A percentile compares a stretch with the other conserved stretches of the same genome.
phyloP scores from a whole-genome alignment of 2,797 vertebrate species.

The Helarctos malayanus region DNA sequence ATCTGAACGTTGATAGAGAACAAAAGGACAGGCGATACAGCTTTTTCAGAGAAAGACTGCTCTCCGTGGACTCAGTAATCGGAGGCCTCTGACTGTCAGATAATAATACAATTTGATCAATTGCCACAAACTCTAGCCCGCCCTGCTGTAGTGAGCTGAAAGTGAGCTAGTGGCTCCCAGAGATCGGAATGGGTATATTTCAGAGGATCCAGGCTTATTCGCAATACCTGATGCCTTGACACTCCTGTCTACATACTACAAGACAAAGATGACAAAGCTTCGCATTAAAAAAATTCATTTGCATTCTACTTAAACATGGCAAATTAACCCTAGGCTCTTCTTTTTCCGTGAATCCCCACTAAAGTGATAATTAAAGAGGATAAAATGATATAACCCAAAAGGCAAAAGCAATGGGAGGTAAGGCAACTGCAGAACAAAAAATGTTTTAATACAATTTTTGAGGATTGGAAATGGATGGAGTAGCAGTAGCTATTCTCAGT shows the following conservation, averaged over 20 bases:
- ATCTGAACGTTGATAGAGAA: neutral
- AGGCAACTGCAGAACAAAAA: neutral
- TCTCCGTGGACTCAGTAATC: neutral
- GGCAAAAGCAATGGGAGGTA: neutral
- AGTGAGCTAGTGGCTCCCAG: neutral
- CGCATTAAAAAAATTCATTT: neutral
- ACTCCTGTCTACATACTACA: neutral
- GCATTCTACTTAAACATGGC: neutral
- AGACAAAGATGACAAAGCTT: neutral
- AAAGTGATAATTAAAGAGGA: neutral
- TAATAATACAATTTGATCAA: neutral
- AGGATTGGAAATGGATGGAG: neutral
- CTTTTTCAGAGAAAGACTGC: neutral
- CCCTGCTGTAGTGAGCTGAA: neutral
- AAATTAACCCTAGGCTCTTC: neutral
- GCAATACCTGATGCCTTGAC: neutral
- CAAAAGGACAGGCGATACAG: neutral
- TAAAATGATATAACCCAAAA: constrained; percentile 6
- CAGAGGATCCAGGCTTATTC: neutral
- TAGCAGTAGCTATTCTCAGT: neutral
- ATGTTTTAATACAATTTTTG: neutral
- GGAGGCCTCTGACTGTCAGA: neutral
- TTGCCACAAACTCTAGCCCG: neutral
- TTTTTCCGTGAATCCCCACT: neutral
- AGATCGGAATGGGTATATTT: neutral